phyloP scores from a whole-genome alignment of 2,797 vertebrate genomes.

The Nannoperca australis region DNA sequence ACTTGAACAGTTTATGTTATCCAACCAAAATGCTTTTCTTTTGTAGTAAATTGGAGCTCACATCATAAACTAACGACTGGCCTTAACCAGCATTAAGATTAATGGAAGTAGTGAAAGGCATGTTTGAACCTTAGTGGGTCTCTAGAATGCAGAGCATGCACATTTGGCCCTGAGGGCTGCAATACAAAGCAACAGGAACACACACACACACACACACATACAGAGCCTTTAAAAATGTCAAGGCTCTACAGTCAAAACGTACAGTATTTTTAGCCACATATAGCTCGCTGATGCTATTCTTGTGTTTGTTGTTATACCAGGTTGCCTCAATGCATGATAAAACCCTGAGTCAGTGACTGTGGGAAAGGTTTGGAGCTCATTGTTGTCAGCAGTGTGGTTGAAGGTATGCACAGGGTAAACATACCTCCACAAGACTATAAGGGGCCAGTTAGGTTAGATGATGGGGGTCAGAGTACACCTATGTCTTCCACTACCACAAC shows the following conservation, averaged over 20 bases:
- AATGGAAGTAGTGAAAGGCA: slow-evolving; percentile 46
- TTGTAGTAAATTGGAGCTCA: slow-evolving; percentile 5
- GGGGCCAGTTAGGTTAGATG: slow-evolving; percentile 11
- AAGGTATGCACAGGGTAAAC: slow-evolving; percentile 47
- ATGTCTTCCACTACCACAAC: slow-evolving; percentile 25
- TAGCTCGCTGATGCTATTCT: slow-evolving; percentile 25
- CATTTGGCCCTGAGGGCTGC: slow-evolving; percentile 30
- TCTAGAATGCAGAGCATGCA: slow-evolving; percentile 25
- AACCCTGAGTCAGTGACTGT: slow-evolving; percentile 8
- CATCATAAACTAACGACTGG: not conserved
- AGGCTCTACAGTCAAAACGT: slow-evolving; percentile 41
- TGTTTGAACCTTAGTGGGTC: slow-evolving; percentile 43
- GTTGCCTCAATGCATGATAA: slow-evolving; percentile 16
- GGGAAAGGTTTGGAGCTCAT: slow-evolving; percentile 22
- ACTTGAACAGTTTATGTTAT: not conserved
- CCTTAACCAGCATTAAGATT: slow-evolving; percentile 21
- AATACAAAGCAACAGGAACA: slow-evolving; percentile 33
- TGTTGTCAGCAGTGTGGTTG: slow-evolving; percentile 43
- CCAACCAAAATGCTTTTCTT: not conserved
- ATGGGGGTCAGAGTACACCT: slow-evolving; percentile 49
- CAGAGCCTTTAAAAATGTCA: slow-evolving; percentile 55
- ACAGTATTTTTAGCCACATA: slow-evolving; percentile 28
- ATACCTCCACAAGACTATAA: slow-evolving; percentile 34
- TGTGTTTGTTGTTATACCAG: slow-evolving; percentile 7
- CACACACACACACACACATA: slow-evolving; percentile 25